Conservation (phyloP, 2,888 invertebrate species). For the Xanthorhoe designata region DNA sequence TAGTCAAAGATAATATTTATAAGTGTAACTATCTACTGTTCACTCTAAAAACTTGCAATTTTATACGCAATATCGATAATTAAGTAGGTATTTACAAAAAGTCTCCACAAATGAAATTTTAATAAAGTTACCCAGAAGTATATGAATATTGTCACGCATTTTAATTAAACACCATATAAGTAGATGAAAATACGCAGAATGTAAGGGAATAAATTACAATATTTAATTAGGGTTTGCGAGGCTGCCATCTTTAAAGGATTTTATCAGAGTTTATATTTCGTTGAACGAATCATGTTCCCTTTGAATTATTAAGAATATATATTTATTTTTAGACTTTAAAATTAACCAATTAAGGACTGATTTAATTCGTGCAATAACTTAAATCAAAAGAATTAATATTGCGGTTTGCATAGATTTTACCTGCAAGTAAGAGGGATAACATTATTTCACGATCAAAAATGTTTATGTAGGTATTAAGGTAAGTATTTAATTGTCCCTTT, state of each 20-base stretch:
- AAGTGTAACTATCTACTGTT: too few species aligned
- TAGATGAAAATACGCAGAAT: slow-evolving; percentile 60
- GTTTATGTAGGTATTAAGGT: too few species aligned
- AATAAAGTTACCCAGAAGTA: slow-evolving; percentile 47
- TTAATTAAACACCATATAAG: slow-evolving; percentile 59
- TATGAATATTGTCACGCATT: slow-evolving; percentile 42
- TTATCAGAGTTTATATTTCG: slow-evolving; percentile 65
- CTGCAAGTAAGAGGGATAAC: too few species aligned
- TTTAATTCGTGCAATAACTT: too few species aligned
- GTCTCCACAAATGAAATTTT: slow-evolving; percentile 21
- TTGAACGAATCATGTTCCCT: slow-evolving; percentile 57
- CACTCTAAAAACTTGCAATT: neutral
- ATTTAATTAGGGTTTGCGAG: slow-evolving; percentile 74
- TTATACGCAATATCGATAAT: neutral
- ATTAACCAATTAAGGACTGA: too few species aligned
- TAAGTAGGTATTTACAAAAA: neutral
- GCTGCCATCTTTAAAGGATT: slow-evolving; percentile 64
- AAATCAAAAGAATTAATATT: too few species aligned
- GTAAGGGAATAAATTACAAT: slow-evolving; percentile 77
- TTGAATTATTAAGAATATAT: slow-evolving; percentile 10
- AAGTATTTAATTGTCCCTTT: too few species aligned
- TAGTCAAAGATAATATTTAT: neutral
- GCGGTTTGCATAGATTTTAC: too few species aligned
- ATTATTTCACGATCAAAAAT: too few species aligned
- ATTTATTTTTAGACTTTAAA: slow-evolving; percentile 3